A percentile compares a stretch with the other conserved stretches of the same genome.
Conservation (phyloP, 64 coral and sea anemone genomes). For the Cladopsammia gracilis region DNA sequence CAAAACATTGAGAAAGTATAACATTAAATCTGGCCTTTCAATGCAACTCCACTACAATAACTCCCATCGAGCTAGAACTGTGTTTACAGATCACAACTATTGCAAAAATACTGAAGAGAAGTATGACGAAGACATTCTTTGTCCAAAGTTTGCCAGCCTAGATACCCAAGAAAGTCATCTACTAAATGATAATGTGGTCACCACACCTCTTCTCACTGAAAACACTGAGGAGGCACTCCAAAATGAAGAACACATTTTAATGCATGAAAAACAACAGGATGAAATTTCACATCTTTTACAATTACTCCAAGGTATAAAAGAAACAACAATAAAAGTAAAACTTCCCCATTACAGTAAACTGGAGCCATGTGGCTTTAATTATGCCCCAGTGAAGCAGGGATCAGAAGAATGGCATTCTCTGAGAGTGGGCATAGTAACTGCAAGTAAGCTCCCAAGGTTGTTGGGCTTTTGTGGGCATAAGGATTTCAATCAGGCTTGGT, state of each 20-base stretch:
- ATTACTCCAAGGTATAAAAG: conserved; percentile 28
- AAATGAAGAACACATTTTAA: neutral
- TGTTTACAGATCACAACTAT: neutral
- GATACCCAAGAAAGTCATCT: neutral
- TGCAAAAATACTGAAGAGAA: neutral
- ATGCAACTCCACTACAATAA: conserved; percentile 1
- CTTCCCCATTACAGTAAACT: conserved; percentile 33
- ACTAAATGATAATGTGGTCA: neutral
- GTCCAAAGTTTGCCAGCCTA: neutral
- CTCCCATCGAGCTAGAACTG: neutral
- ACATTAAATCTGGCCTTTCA: conserved; percentile 17
- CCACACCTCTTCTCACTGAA: neutral
- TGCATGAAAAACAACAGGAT: conserved; percentile 14
- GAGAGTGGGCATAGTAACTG: conserved; percentile 28
- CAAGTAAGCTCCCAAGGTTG: conserved; percentile 31
- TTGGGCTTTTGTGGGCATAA: conserved; percentile 42
- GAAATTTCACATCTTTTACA: conserved; percentile 1
- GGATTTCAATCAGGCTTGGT: conserved; percentile 45
- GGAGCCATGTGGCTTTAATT: conserved; percentile 30
- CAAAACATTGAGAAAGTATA: conserved; percentile 1
- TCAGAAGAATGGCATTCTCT: conserved; percentile 24
- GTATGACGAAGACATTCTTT: neutral
- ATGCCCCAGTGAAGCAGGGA: conserved; percentile 8
- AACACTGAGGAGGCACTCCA: neutral
- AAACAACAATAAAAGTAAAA: conserved; percentile 20